Conservation (phyloP, 2,797 vertebrate species). For the Poeciliopsis turneri region DNA sequence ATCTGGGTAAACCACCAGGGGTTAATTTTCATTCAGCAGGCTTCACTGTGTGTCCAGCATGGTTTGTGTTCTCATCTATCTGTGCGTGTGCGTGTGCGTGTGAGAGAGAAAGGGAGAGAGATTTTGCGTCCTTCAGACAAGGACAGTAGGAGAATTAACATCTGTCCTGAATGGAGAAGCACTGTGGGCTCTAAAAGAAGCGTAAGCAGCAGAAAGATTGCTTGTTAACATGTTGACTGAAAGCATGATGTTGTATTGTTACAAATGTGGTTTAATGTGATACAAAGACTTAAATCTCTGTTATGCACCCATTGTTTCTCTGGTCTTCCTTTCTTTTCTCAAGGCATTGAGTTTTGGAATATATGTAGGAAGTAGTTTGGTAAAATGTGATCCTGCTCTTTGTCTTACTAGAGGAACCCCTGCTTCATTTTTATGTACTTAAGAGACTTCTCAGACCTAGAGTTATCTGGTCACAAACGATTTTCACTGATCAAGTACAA, state of each 20-base stretch:
- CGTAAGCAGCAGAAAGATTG: constrained; percentile 14
- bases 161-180: constrained; percentile 32
- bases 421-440: constrained; percentile 2
- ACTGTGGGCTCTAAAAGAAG: not conserved
- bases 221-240: constrained; percentile 10
- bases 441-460: not conserved
- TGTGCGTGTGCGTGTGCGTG: constrained; percentile 10
- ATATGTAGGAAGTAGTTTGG: not conserved
- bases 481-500: not conserved
- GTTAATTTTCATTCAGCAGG: constrained; percentile 66
- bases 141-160: constrained; percentile 50
- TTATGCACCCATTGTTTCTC: not conserved
- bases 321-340: not conserved
- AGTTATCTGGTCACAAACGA: not conserved
- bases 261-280: not conserved
- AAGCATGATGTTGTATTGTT: not conserved
- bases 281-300: constrained; percentile 25
- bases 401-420: not conserved
- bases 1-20: constrained; percentile 60
- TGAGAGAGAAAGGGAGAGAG: not conserved
- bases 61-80: constrained; percentile 23
- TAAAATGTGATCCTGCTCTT: not conserved
- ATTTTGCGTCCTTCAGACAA: constrained; percentile 66
- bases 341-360: not conserved
- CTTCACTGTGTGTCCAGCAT: constrained; percentile 31